A percentile compares a stretch with the other conserved stretches of the same genome.
Conservation (phyloP, 1,140 invertebrate species). For the Carposina sasakii region DNA sequence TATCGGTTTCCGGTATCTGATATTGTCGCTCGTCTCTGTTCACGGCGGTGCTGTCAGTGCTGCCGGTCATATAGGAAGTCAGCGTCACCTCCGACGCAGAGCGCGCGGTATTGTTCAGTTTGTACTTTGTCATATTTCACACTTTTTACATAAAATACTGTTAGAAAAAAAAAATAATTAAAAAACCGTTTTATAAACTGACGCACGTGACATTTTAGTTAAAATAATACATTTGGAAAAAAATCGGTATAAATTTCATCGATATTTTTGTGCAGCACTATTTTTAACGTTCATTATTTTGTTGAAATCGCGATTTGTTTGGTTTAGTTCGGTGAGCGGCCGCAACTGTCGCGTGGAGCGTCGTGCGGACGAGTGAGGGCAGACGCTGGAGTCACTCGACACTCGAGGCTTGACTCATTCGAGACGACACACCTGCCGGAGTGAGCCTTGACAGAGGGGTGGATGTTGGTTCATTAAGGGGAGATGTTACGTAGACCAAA, state of each 20-base stretch:
- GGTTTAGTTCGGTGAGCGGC: neutral
- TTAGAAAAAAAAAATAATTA: conserved; percentile 19
- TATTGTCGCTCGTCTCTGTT: conserved; percentile 33
- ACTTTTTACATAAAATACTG: neutral
- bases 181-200: conserved; percentile 41
- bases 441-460: no score
- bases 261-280: no score
- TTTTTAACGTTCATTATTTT: no score
- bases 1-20: conserved; percentile 32
- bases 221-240: no score
- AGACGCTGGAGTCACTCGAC: neutral
- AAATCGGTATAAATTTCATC: no score
- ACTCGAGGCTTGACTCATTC: neutral
- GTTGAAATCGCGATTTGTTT: no score
- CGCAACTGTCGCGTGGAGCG: neutral
- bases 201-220: conserved; percentile 53
- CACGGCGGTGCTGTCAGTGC: conserved; percentile 24
- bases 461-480: no score
- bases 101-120: conserved; percentile 54
- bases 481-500: no score
- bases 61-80: conserved; percentile 61
- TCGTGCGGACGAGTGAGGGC: neutral
- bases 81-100: conserved; percentile 64
- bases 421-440: no score
- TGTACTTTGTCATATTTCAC: conserved; percentile 67